Evolutionary conservation across 2,113 vertebrate species (phyloP), one percentile per base, ranked within the genome.

Genomic region (Himantopus leucocephalus): DNA sequence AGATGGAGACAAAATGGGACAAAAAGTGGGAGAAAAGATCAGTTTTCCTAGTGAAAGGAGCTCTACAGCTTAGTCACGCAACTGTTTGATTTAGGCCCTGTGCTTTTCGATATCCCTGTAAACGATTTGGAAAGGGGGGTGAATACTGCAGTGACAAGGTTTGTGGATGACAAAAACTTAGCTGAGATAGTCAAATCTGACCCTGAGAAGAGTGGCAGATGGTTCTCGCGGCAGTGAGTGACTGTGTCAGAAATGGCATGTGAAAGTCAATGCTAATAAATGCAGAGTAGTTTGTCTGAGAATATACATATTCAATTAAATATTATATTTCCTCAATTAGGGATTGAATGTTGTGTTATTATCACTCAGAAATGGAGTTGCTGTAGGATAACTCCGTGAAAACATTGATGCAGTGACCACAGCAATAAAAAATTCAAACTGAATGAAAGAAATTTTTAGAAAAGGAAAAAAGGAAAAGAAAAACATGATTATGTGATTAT

Each of bases 401-500:
- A 96, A 89, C 68, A 23, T 14, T 16, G 32, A 11, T 84, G 32
- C 72, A 59, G 43, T 81, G 83, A 75, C 60, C 84, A 82, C 64
- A 78, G 84, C 80, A 34, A 11, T 30, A 37, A 91, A 90, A 91
- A 77, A 84, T 64, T 75, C 68, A 59, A 91, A 26, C 41, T n/a
- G 91, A 95, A 94, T 30, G 56, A 39, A 68, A 71, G 19, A 30
- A 47, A 56, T 35, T 58, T 75, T 81, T 72, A 81, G 70, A 55
- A 75, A 85, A 67, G 64, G 64, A 50, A 43, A 71, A 80, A 77
- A 74, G 30, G 67, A 41, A 58, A 81, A 43, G 66, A 41, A 78
- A 96, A 95, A 81, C 76, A 82, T 1, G 1, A 91, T 97, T 87
- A 90, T 91, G 74, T 89, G 89, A 95, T 95, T 94, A 87, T 95